Evolutionary conservation across 2,888 invertebrate genomes (phyloP).

Genomic region (Eudasyphora cyanicolor): DNA sequence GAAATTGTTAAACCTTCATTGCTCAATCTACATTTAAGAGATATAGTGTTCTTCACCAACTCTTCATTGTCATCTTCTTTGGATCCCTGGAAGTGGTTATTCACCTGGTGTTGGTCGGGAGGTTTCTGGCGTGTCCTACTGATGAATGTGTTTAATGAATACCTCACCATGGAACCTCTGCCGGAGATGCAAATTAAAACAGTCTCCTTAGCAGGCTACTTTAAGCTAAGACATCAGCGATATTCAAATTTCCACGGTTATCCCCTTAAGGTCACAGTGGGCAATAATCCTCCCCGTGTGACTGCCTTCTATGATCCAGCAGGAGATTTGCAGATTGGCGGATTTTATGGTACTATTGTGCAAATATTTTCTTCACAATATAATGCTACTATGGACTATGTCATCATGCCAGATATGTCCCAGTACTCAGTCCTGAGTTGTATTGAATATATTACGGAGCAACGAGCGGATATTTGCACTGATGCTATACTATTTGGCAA

Average conservation of each 20-base stretch:
- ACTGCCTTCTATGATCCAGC: not conserved
- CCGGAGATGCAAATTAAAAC: not conserved
- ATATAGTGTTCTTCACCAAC: not conserved
- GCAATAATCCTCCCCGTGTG: conserved; percentile 1
- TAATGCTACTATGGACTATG: not conserved
- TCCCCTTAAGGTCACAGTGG: not conserved
- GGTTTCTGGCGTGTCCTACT: conserved; percentile 4
- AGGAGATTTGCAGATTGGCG: not conserved
- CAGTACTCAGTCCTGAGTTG: not conserved
- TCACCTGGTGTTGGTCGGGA: not conserved
- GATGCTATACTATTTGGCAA: not conserved
- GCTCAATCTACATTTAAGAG: not conserved
- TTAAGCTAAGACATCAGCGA: not conserved
- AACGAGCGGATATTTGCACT: not conserved
- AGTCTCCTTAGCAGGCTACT: not conserved
- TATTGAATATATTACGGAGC: not conserved
- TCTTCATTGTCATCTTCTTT: too few relatives aligned
- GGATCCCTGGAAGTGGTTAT: not conserved
- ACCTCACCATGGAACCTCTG: not conserved
- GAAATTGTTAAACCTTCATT: not conserved
- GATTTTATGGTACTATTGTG: not conserved
- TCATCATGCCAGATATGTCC: conserved; percentile 1
- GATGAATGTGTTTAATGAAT: not conserved
- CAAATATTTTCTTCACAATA: not conserved
- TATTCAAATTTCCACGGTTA: not conserved